A percentile compares a stretch with the other conserved stretches of the same genome.
Evolutionary conservation across 1,140 invertebrate species (phyloP).

Genomic region (Brachionus paranguensis): DNA sequence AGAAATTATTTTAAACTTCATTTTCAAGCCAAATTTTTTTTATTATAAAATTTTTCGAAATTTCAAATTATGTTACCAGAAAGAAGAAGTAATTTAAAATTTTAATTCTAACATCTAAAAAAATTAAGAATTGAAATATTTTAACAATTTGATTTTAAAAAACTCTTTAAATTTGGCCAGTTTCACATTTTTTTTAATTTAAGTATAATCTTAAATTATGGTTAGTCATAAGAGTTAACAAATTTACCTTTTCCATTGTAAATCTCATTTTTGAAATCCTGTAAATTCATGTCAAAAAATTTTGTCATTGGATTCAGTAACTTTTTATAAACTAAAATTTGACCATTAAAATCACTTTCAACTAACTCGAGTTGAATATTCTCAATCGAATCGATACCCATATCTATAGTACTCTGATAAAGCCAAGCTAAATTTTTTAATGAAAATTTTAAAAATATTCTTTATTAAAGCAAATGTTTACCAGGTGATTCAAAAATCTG

Average conservation of each 20-base stretch:
- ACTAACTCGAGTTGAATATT: neutral
- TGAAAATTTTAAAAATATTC: neutral
- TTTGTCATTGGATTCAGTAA: neutral
- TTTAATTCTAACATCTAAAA: too few species aligned
- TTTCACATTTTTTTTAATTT: too few species aligned
- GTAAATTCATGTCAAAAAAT: slow-evolving; percentile 6
- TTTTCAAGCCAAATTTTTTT: too few species aligned
- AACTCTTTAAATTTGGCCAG: too few species aligned
- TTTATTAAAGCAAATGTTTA: neutral
- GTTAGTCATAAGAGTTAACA: neutral
- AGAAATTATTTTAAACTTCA: too few species aligned
- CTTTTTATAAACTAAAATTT: slow-evolving; percentile 17
- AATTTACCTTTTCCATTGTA: slow-evolving; percentile 34
- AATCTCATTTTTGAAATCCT: slow-evolving; percentile 20
- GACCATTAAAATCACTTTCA: slow-evolving; percentile 28
- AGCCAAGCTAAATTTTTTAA: neutral
- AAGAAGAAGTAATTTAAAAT: too few species aligned
- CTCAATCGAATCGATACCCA: neutral
- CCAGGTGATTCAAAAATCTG: slow-evolving; percentile 1
- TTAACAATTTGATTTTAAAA: too few species aligned
- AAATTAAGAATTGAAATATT: too few species aligned
- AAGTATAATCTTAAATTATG: too few species aligned
- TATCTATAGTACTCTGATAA: neutral
- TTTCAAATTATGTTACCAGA: too few species aligned
- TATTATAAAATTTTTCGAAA: too few species aligned